Base-by-base conservation (phyloP, 2,888 invertebrate genomes). In the Thysanoteuthis rhombus region DNA sequence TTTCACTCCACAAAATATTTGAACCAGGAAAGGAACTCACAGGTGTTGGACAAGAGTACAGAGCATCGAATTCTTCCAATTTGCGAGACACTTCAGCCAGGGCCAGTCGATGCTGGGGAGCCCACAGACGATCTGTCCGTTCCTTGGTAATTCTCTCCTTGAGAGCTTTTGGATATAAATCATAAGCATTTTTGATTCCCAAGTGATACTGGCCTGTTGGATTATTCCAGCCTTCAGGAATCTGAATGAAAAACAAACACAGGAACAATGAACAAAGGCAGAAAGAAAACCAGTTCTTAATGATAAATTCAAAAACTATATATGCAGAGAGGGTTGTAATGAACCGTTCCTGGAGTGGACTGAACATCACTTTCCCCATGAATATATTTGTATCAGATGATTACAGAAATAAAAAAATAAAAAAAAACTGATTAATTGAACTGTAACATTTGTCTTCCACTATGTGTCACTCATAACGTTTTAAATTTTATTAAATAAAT, bases 121-220 rank as follows among this genome's bases (percentile, higher is more conserved):
- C 99, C 99, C 99, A 99, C 39, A 97, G 96, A 95, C 98, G 98
- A 95, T 98, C 98, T 96, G 98, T 98, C 12, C 98, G 98, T 95
- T 98, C 98, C 94, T 98, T 98, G 94, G 94, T 94, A 3, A 99
- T 98, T 93, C 99, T 98, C 94, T 99, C 99, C 95, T 98, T 98
- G 90, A 99, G 97, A 96, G 98, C 98, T 92, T 98, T 98, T 0
- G 99, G 99, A 97, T 99, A 99, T 89, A 99, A 97, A 96, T 98
- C 98, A 97, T 98, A 98, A 4, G 98, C 98, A 96, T 98, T 98
- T 96, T 99, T 98, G 0, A 99, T 97, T 10, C 99, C 99, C 94
- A 99, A 97, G 94, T 98, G 98, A 97, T 98, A 99, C 94, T 98
- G 98, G 47, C 98, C 98, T 92, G 98, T 97, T 0, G 99, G 98